phyloP scores from a whole-genome alignment of 2,113 vertebrate genomes.

The Pterocles gutturalis region DNA sequence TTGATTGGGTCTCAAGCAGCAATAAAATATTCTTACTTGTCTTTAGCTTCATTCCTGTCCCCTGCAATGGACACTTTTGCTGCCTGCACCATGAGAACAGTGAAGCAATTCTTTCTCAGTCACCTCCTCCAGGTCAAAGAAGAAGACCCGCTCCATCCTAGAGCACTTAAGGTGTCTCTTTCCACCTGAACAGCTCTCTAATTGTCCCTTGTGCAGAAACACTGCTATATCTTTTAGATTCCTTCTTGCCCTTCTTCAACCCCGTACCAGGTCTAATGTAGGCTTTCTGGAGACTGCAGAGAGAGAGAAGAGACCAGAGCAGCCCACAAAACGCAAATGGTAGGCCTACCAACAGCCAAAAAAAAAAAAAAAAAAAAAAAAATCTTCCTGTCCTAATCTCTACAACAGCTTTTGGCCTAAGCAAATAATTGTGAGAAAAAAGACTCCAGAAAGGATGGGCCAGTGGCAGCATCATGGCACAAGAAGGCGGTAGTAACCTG shows the following conservation, averaged over 20 bases:
- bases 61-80: neutral
- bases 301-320: neutral
- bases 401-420: neutral
- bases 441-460: neutral
- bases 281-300: neutral
- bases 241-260: neutral
- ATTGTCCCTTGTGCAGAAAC: neutral
- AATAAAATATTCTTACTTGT: neutral
- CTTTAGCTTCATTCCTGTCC: neutral
- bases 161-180: neutral
- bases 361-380: neutral
- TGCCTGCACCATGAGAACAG: neutral
- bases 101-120: neutral
- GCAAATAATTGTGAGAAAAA: neutral
- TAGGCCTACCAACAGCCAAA: neutral
- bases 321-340: neutral
- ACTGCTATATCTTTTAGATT: neutral
- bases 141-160: neutral
- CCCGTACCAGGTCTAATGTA: neutral
- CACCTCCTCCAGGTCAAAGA: neutral
- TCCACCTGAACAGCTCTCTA: neutral
- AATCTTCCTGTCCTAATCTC: neutral
- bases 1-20: neutral
- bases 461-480: neutral
- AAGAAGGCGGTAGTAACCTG: neutral